Evolutionary conservation across 2,888 invertebrate genomes (phyloP).

Genomic region (Nezara viridula): DNA sequence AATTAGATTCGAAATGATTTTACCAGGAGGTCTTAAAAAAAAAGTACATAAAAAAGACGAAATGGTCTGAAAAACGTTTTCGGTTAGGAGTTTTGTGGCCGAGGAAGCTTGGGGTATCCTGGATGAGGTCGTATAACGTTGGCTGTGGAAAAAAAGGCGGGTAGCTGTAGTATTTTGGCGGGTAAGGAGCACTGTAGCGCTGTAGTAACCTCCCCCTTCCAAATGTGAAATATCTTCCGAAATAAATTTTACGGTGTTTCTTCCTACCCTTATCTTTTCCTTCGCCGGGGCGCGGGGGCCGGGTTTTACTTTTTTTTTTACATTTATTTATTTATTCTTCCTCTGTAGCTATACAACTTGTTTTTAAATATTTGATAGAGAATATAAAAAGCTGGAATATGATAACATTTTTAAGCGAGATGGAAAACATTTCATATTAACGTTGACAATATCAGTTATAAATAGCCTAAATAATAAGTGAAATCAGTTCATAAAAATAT

Average conservation of each 20-base stretch:
- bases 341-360: neutral
- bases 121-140: conserved; percentile 39
- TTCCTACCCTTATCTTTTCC: conserved; percentile 29
- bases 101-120: conserved; percentile 16
- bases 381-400: neutral
- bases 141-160: conserved; percentile 41
- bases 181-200: conserved; percentile 37
- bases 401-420: neutral
- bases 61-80: conserved; percentile 51
- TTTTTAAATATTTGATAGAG: neutral
- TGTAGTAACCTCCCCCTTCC: conserved; percentile 45
- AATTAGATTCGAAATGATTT: neutral
- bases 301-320: conserved; percentile 33
- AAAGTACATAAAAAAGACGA: neutral
- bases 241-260: conserved; percentile 51
- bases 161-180: conserved; percentile 49
- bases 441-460: neutral
- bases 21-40: neutral
- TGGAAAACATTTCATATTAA: neutral
- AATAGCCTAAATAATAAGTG: neutral
- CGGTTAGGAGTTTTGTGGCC: conserved; percentile 35
- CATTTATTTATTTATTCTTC: conserved; percentile 35
- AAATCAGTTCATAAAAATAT: neutral
- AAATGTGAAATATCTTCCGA: conserved; percentile 49
- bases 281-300: neutral